phyloP scores from a whole-genome alignment of 1,140 invertebrate genomes.

The Leptinotarsa texana region DNA sequence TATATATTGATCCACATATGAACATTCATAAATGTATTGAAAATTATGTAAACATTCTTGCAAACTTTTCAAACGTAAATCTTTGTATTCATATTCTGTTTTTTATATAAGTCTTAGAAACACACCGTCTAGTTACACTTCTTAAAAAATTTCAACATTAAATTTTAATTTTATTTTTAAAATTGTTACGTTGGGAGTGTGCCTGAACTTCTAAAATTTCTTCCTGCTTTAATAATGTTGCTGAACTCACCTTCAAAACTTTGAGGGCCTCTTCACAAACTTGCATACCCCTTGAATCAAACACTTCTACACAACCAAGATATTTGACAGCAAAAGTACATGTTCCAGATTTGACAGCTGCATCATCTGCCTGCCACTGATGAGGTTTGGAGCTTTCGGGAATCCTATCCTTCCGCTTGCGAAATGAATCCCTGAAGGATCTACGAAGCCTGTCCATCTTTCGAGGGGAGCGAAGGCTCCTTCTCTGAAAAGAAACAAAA shows the following conservation, averaged over 20 bases:
- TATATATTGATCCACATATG: too few relatives aligned
- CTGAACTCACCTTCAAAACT: constrained; percentile 78
- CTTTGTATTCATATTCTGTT: too few relatives aligned
- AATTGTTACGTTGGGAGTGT: too few relatives aligned
- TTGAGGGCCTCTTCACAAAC: constrained; percentile 99
- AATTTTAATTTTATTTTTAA: too few relatives aligned
- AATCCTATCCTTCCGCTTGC: constrained; percentile 77
- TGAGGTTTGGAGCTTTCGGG: constrained; percentile 94
- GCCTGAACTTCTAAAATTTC: too few relatives aligned
- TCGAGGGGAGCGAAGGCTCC: constrained; percentile 68
- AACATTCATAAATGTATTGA: too few relatives aligned
- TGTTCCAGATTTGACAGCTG: constrained; percentile 89
- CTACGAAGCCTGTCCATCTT: constrained; percentile 90
- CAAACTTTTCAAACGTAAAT: too few relatives aligned
- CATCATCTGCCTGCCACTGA: constrained; percentile 98
- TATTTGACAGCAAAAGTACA: constrained; percentile 99
- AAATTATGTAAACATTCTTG: too few relatives aligned
- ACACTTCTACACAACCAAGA: constrained; percentile 98
- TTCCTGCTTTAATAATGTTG: too few relatives aligned
- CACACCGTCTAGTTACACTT: too few relatives aligned
- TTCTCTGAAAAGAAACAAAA: constrained; percentile 58
- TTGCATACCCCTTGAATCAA: constrained; percentile 98
- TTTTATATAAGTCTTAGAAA: too few relatives aligned
- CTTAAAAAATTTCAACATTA: too few relatives aligned
- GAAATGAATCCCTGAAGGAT: constrained; percentile 91